Conservation (phyloP, 2,113 vertebrate genomes). For the Probosciger aterrimus region DNA sequence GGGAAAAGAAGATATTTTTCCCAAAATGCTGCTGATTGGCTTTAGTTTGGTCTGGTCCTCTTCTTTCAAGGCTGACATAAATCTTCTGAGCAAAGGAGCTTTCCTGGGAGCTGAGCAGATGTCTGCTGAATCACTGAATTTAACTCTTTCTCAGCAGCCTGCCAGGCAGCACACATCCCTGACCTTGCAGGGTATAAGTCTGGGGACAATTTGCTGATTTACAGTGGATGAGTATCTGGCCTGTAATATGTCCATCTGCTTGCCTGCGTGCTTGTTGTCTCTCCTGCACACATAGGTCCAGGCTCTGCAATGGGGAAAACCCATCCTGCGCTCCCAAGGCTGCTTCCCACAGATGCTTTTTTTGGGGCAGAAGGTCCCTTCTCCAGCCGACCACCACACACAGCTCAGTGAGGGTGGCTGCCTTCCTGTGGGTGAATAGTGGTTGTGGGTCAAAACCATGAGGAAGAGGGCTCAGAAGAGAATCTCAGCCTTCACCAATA, state of each 20-base stretch:
- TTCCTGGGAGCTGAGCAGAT: background rate
- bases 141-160: background rate
- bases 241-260: background rate
- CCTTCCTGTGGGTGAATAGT: accelerated
- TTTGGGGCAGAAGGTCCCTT: background rate
- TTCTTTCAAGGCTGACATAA: constrained; percentile 13
- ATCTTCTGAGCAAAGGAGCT: constrained; percentile 22
- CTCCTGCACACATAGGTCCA: accelerated
- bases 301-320: background rate
- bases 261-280: background rate
- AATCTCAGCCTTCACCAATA: background rate
- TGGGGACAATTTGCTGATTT: background rate
- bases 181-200: background rate
- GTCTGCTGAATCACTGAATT: constrained; percentile 42
- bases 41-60: constrained; percentile 9
- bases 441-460: background rate
- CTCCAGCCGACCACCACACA: background rate
- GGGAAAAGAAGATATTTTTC: background rate
- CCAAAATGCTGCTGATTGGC: background rate
- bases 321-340: background rate
- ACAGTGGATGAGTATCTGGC: background rate
- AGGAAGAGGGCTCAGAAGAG: background rate
- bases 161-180: background rate
- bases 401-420: background rate
- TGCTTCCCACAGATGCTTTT: background rate